A percentile compares a stretch with the other conserved stretches of the same genome.
These are phyloP conservation scores for Metopolophium dirhodum DNA, from an alignment of 1,140 invertebrate genomes.

Conservation along the genomic window DNA sequence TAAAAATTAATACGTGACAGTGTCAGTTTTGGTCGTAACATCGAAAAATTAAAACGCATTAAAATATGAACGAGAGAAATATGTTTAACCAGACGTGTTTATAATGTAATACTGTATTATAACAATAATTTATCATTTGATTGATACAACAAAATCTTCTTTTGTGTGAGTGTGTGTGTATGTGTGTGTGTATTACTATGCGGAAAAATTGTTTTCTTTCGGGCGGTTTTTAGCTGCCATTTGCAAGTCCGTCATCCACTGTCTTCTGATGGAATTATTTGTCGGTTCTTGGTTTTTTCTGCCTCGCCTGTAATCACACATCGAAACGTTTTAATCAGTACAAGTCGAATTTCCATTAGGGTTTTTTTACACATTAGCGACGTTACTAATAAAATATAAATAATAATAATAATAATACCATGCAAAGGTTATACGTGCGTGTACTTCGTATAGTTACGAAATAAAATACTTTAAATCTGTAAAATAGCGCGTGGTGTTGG, in stretches of 20 bases:
- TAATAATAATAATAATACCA: not conserved
- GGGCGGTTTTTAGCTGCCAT: not conserved
- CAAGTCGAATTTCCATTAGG: too few relatives aligned
- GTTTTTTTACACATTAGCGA: not conserved
- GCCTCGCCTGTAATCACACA: not conserved
- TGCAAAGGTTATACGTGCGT: not conserved
- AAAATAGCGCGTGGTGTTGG: not conserved
- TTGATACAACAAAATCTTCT: not conserved
- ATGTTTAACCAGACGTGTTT: not conserved
- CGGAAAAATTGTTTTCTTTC: not conserved
- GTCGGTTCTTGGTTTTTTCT: not conserved
- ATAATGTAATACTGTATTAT: not conserved
- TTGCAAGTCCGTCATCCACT: not conserved
- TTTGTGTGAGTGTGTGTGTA: not conserved
- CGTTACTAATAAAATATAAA: not conserved
- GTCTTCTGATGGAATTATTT: not conserved
- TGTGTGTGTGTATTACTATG: not conserved
- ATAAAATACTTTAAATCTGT: not conserved
- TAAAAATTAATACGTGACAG: constrained; percentile 6
- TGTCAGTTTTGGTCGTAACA: constrained; percentile 14
- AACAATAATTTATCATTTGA: not conserved
- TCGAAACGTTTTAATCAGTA: not conserved
- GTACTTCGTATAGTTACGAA: not conserved
- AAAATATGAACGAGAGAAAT: constrained; percentile 15
- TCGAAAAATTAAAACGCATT: constrained; percentile 18